Evolutionary conservation across 2,797 vertebrate species (phyloP), one percentile per base, ranked within the genome.

Genomic region (Clarias fuscus): DNA sequence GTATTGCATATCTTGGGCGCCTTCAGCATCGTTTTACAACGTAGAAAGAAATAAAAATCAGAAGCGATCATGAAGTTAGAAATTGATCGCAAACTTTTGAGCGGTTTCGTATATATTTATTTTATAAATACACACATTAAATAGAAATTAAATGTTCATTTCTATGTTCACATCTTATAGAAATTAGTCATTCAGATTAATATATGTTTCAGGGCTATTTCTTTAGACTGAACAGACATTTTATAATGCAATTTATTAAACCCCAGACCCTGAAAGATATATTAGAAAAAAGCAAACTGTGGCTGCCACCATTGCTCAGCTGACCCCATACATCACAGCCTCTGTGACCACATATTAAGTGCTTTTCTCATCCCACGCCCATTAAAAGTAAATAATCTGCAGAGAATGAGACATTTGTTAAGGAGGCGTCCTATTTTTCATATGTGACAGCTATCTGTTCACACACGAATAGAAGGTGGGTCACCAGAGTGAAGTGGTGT

Each of bases 301-400:
- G 88, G 89, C 90, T 89, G 93, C 91, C 92, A 85, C 90, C 86
- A 82, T 86, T 76, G 90, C 79, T 91, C 84, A 75, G 3, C 43
- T 94, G 93, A 94, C 93, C 93, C 93, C 94, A 94, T 95, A 94
- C 93, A 95, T 95, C 95, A 95, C 85, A 82, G 91, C 91, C 92
- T 86, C 91, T 92, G 92, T 92, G 93, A 94, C 91, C 93, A 94
- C 93, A 94, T 95, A 95, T 95, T 95, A 94, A 94, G 94, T 94
- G 93, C 92, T 91, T 92, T 91, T 90, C 93, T 93, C 93, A 89
- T 89, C 91, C 90, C 91, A 88, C 90, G 82, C 93, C 94, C 93
- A 94, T 95, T 95, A 95, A 94, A 95, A 94, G 93, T 95, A 95
- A 95, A 95, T 95, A 95, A 95, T 94, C 93, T 87, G 77, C 85